Evolutionary conservation across 30 jellyfish, hydroid and myxozoan species (phyloP).

Genomic region (Hydractinia echinata): DNA sequence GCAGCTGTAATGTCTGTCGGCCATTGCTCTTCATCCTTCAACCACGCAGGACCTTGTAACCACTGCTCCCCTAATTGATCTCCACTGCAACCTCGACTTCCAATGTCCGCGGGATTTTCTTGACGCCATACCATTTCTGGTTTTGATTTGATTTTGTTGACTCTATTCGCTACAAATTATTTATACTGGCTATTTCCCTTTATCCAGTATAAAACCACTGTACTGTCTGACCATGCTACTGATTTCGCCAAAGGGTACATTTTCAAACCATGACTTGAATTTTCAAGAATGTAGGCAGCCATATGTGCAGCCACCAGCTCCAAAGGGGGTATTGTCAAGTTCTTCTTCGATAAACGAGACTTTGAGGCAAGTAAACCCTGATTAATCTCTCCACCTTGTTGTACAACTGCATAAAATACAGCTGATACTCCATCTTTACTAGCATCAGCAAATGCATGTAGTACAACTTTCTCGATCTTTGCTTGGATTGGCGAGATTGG

Average conservation of each 20-base stretch:
- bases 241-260: not conserved
- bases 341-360: slow-evolving; percentile 45
- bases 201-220: slow-evolving; percentile 61
- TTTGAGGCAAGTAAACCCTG: slow-evolving; percentile 50
- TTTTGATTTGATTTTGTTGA: slow-evolving; percentile 34
- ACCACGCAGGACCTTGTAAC: no score
- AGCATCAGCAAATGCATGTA: slow-evolving; percentile 74
- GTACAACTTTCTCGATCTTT: slow-evolving; percentile 24
- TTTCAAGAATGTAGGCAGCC: slow-evolving; percentile 39
- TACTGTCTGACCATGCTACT: slow-evolving; percentile 52
- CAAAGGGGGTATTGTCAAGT: slow-evolving; percentile 56
- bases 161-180: slow-evolving; percentile 61
- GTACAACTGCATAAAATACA: slow-evolving; percentile 51
- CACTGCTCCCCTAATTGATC: no score
- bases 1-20: not conserved
- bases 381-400: slow-evolving; percentile 30
- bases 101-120: slow-evolving; percentile 3
- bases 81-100: not conserved
- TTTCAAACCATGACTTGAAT: slow-evolving; percentile 31
- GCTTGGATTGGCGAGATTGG: slow-evolving; percentile 30
- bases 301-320: slow-evolving; percentile 62
- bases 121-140: slow-evolving; percentile 40
- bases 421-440: slow-evolving; percentile 48
- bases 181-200: slow-evolving; percentile 24
- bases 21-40: no score